phyloP scores from a whole-genome alignment of 2,113 vertebrate genomes.

The Porphyrio hochstetteri region DNA sequence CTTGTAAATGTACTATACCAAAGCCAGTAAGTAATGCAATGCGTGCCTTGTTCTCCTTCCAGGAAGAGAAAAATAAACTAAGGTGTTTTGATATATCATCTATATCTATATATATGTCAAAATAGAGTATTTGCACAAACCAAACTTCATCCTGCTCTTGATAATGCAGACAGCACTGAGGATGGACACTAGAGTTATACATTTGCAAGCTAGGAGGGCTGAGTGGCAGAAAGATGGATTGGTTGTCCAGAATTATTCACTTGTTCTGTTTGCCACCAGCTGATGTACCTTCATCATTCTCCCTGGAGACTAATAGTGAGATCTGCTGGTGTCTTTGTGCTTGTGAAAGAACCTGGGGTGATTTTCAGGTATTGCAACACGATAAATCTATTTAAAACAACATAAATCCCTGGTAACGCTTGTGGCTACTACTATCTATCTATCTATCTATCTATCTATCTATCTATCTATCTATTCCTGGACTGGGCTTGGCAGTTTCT shows the following conservation, averaged over 20 bases:
- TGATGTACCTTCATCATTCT: conserved; percentile 23
- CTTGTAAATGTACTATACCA: neutral
- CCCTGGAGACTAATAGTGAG: neutral
- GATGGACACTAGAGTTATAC: neutral
- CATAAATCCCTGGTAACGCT: neutral
- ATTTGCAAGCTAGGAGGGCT: neutral
- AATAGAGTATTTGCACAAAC: neutral
- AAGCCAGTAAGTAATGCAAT: neutral
- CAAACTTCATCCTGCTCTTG: neutral
- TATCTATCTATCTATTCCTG: neutral
- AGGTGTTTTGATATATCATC: neutral
- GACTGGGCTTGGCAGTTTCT: neutral
- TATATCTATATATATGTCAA: neutral
- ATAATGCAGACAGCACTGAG: neutral
- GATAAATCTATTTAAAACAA: conserved; percentile 4
- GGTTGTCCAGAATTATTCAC: neutral
- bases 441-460: no score
- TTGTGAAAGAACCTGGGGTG: neutral
- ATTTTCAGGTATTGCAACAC: neutral
- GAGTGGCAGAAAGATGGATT: conserved; percentile 24
- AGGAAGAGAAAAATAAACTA: neutral
- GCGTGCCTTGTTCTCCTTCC: neutral
- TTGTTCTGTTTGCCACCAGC: neutral
- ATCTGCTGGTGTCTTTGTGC: neutral
- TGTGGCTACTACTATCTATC: neutral